A percentile compares a stretch with the other conserved stretches of the same genome.
These are phyloP conservation scores for Lytechinus pictus DNA, from an alignment of 35 echinoderm and acorn worm species.

Conservation along the genomic window DNA sequence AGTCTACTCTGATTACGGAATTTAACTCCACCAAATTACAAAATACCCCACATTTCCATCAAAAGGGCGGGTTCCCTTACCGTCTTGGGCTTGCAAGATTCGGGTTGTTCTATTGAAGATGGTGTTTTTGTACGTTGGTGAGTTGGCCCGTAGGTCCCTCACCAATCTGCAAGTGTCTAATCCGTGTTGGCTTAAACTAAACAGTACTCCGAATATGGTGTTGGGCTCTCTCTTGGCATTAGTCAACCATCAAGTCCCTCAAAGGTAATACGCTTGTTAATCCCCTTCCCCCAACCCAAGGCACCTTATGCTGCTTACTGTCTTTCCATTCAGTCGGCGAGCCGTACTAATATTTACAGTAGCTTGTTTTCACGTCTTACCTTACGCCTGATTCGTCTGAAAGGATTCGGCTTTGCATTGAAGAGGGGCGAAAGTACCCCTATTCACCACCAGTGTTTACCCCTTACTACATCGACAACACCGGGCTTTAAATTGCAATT, in stretches of 20 bases:
- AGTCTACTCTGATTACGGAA: constrained; percentile 47
- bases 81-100: not conserved
- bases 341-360: constrained; percentile 56
- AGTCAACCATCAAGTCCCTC: constrained; percentile 44
- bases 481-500: constrained; percentile 52
- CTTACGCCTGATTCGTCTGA: constrained; percentile 22
- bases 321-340: constrained; percentile 29
- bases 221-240: not conserved
- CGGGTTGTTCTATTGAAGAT: constrained; percentile 32
- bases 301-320: constrained; percentile 41
- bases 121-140: constrained; percentile 38
- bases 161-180: constrained; percentile 30
- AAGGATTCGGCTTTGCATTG: constrained; percentile 48
- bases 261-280: constrained; percentile 55
- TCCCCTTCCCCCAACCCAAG: not conserved
- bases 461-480: constrained; percentile 52
- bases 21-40: constrained; percentile 56
- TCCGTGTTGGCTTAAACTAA: constrained; percentile 46
- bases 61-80: constrained; percentile 33
- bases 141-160: not conserved
- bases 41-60: constrained; percentile 44
- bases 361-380: constrained; percentile 48
- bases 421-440: constrained; percentile 35
- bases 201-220: constrained; percentile 24
- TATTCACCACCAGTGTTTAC: constrained; percentile 43